Evolutionary conservation across 2,797 vertebrate genomes (phyloP).

Genomic region (Okamejei kenojei): DNA sequence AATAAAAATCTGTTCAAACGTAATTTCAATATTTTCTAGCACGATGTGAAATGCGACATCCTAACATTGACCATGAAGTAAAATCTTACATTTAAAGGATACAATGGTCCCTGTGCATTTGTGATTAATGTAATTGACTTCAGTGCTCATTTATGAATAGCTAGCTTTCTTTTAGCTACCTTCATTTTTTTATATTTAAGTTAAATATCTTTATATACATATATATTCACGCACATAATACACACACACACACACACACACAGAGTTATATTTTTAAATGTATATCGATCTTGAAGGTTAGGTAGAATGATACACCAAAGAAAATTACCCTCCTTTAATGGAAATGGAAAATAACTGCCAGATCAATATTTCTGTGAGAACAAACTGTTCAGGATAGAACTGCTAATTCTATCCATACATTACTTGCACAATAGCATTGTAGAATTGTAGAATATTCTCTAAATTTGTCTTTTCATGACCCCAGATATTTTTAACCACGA

Average conservation of each 20-base stretch:
- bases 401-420: neutral
- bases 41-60: neutral
- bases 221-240: no score
- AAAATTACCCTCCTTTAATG: neutral
- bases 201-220: no score
- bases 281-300: neutral
- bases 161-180: neutral
- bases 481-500: neutral
- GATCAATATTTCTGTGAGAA: neutral
- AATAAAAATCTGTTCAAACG: neutral
- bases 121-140: neutral
- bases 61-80: neutral
- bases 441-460: neutral
- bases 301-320: neutral
- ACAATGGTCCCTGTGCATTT: neutral
- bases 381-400: no score
- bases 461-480: neutral
- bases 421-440: neutral
- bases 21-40: neutral
- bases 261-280: no score
- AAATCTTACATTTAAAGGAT: neutral
- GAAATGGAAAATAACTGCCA: neutral
- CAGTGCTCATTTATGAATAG: neutral
- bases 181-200: neutral
- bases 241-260: no score